phyloP scores from a whole-genome alignment of 2,888 invertebrate genomes.

The Malthinus seriepunctatus region DNA sequence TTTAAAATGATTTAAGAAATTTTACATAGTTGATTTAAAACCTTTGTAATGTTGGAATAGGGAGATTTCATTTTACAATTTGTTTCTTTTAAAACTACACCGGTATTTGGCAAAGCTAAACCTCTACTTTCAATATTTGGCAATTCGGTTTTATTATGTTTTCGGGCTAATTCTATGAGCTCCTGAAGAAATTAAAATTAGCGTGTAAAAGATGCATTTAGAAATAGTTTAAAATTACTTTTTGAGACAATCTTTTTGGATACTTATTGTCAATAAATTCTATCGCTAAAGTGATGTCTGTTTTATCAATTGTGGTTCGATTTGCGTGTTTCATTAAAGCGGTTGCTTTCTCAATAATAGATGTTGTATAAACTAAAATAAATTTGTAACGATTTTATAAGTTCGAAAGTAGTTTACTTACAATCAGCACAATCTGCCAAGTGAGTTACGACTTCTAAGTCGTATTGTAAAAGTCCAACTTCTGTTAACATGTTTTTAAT shows the following conservation, averaged over 20 bases:
- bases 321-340: constrained; percentile 23
- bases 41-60: background rate
- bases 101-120: constrained; percentile 20
- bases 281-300: constrained; percentile 24
- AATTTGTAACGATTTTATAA: constrained; percentile 1
- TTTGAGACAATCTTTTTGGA: constrained; percentile 12
- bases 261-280: background rate
- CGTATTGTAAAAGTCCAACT: background rate
- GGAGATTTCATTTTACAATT: constrained; percentile 24
- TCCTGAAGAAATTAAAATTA: constrained; percentile 19
- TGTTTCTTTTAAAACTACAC: constrained; percentile 6
- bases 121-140: constrained; percentile 11
- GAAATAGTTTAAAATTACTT: constrained; percentile 8
- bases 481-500: background rate
- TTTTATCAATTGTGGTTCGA: constrained; percentile 13
- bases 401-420: background rate
- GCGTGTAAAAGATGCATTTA: too few species aligned
- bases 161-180: constrained; percentile 23
- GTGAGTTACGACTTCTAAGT: background rate
- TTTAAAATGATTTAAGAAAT: background rate
- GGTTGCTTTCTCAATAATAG: constrained; percentile 22
- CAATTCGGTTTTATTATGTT: constrained; percentile 24
- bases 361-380: constrained; percentile 21
- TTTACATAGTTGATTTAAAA: background rate
- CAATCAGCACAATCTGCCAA: background rate